Evolutionary conservation across 1,140 invertebrate genomes (phyloP).

Genomic region (Drosophila sulfurigaster): DNA sequence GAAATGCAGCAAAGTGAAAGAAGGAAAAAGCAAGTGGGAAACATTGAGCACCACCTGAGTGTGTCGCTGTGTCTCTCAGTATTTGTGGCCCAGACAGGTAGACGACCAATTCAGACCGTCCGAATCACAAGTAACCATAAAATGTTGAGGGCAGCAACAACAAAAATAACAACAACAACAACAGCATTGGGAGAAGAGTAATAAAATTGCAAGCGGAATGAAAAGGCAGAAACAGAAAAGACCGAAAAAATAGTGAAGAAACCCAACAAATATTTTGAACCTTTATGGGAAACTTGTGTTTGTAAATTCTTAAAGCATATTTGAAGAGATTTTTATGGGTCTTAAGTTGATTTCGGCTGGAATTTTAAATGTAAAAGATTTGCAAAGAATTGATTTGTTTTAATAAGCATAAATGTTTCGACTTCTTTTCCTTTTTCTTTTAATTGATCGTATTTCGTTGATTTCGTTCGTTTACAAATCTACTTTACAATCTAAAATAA

Average conservation of each 20-base stretch:
- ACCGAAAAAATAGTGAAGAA: too few relatives aligned
- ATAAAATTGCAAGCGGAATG: conserved; percentile 9
- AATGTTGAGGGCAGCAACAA: background rate
- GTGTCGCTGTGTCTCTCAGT: background rate
- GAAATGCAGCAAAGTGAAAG: conserved; percentile 24
- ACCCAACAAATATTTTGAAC: background rate
- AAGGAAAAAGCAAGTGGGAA: conserved; percentile 16
- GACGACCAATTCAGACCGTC: conserved; percentile 10
- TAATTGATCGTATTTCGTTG: too few relatives aligned
- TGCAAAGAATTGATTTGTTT: too few relatives aligned
- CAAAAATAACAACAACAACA: background rate
- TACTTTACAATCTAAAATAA: too few relatives aligned
- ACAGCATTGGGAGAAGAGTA: background rate
- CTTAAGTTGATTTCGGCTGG: background rate
- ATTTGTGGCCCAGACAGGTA: conserved; percentile 23
- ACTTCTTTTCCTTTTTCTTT: too few relatives aligned
- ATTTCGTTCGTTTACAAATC: too few relatives aligned
- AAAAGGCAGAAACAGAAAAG: background rate
- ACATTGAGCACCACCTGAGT: background rate
- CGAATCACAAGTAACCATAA: conserved; percentile 21
- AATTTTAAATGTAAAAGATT: background rate
- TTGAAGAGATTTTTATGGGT: background rate
- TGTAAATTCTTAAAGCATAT: conserved; percentile 2
- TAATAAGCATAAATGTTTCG: too few relatives aligned
- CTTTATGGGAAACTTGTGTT: background rate